Percentiles rank a stretch among this genome's conserved stretches.
phyloP scores from a whole-genome alignment of 2,113 vertebrate genomes.

The Patagioenas fasciata region DNA sequence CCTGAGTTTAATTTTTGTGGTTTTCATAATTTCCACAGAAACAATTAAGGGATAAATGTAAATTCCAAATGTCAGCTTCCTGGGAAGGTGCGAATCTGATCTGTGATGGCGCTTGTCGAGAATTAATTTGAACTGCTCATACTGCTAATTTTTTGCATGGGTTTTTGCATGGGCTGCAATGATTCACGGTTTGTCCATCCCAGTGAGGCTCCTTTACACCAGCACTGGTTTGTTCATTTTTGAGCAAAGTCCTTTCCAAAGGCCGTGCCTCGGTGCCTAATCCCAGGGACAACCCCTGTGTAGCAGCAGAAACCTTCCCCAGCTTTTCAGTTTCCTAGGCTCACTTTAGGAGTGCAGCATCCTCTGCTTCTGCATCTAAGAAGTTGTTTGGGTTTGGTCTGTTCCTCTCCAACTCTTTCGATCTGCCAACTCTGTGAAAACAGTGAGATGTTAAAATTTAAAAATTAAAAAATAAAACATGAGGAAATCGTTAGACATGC shows the following conservation, averaged over 20 bases:
- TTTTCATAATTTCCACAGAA: neutral
- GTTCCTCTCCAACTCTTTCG: neutral
- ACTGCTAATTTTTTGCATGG: neutral
- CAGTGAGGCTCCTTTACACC: neutral
- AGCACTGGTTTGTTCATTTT: neutral
- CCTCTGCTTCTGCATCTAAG: neutral
- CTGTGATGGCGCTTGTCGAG: neutral
- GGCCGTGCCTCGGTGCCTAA: neutral
- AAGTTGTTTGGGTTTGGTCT: neutral
- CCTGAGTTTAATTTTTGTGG: neutral
- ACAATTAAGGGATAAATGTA: neutral
- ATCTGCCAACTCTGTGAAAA: neutral
- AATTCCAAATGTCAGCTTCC: neutral
- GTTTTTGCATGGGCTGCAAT: neutral
- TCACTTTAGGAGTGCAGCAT: neutral
- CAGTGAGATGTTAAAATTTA: neutral
- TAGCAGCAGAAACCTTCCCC: neutral
- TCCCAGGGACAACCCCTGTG: neutral
- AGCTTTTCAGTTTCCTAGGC: neutral
- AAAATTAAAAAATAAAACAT: neutral
- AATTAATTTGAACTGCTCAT: neutral
- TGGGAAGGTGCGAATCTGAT: neutral
- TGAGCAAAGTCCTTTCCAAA: neutral
- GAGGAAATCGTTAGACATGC: neutral
- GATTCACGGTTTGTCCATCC: fast-evolving